Evolutionary conservation across 2,888 invertebrate genomes (phyloP).

Genomic region (Rhagium mordax): DNA sequence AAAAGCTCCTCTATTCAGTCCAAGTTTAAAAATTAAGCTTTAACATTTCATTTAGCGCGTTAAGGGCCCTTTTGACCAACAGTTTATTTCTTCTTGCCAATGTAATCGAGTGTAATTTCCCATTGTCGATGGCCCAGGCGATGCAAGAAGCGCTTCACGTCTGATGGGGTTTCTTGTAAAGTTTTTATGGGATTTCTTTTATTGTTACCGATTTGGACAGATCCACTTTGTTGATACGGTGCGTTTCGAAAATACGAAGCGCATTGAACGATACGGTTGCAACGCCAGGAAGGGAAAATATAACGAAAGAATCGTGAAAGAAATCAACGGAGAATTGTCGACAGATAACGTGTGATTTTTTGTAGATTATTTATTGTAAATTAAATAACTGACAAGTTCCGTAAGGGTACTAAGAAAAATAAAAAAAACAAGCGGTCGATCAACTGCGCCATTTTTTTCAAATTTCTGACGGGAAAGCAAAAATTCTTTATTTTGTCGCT

Average conservation of each 20-base stretch:
- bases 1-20: slow-evolving; percentile 44
- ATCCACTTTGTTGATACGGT: slow-evolving; percentile 9
- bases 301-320: no score
- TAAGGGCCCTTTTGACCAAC: slow-evolving; percentile 58
- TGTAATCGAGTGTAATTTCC: slow-evolving; percentile 49
- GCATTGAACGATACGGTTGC: no score
- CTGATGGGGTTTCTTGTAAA: slow-evolving; percentile 37
- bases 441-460: no score
- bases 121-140: slow-evolving; percentile 37
- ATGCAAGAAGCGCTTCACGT: slow-evolving; percentile 43
- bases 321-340: no score
- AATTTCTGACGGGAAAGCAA: no score
- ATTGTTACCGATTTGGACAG: slow-evolving; percentile 35
- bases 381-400: no score
- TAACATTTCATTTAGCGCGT: slow-evolving; percentile 64
- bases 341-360: no score
- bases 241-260: background rate
- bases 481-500: no score
- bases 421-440: no score
- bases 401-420: no score
- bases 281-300: no score
- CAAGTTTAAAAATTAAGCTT: slow-evolving; percentile 61
- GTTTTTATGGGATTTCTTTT: slow-evolving; percentile 46
- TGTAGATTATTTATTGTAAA: no score
- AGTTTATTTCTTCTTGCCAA: slow-evolving; percentile 47